Conservation (phyloP, 2,113 vertebrate species). For the Chloroceryle aenea region DNA sequence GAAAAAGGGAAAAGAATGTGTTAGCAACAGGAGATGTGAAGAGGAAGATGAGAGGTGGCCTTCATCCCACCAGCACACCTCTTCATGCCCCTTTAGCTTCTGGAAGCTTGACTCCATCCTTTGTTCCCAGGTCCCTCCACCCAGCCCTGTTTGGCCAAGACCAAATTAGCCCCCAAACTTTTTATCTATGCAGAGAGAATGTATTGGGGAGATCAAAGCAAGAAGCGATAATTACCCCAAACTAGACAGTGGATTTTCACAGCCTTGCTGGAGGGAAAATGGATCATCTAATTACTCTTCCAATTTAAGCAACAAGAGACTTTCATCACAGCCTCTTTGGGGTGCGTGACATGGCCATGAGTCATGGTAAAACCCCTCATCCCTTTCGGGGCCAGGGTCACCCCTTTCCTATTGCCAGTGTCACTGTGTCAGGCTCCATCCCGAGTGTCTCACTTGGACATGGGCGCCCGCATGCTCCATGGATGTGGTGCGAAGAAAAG, state of each 20-base stretch:
- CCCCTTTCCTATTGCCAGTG: neutral
- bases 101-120: rapidly evolving
- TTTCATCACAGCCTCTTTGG: slow-evolving; percentile 18
- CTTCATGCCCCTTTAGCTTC: neutral
- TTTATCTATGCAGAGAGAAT: neutral
- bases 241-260: neutral
- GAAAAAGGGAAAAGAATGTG: neutral
- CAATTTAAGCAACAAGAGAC: neutral
- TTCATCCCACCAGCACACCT: rapidly evolving
- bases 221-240: neutral
- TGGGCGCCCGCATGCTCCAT: rapidly evolving
- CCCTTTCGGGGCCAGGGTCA: neutral
- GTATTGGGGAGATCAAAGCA: neutral
- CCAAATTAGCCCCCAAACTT: neutral
- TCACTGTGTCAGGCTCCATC: rapidly evolving
- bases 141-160: neutral
- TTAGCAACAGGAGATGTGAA: neutral
- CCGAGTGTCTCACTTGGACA: rapidly evolving
- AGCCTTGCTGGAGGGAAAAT: neutral
- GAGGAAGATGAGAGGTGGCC: neutral
- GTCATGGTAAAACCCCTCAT: neutral
- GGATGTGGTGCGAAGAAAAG: neutral
- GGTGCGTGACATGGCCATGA: neutral
- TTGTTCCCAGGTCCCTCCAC: rapidly evolving
- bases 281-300: slow-evolving; percentile 33